Percentiles rank a stretch among this genome's conserved stretches.
Conservation (phyloP, 2,888 invertebrate species). For the Drosophila tripunctata region DNA sequence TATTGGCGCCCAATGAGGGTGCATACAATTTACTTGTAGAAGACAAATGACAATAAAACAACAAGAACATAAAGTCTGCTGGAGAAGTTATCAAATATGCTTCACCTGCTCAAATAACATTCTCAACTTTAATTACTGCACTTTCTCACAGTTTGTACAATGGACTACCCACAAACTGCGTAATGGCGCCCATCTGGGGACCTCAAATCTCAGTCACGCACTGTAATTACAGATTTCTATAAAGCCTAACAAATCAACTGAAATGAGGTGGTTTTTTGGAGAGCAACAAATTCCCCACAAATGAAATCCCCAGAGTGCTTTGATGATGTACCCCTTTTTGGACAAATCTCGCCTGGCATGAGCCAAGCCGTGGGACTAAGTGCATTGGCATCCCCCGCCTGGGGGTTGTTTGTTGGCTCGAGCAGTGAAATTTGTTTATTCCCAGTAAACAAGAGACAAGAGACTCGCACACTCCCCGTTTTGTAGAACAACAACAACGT, state of each 20-base stretch:
- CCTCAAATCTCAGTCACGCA: constrained; percentile 31
- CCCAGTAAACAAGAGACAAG: constrained; percentile 52
- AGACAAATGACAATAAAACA: too few relatives aligned
- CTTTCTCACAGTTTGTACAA: neutral
- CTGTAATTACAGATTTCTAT: constrained; percentile 45
- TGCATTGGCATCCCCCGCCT: constrained; percentile 55
- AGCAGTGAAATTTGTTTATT: constrained; percentile 67
- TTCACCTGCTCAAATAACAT: too few relatives aligned
- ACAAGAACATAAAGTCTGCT: too few relatives aligned
- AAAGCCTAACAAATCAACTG: constrained; percentile 39
- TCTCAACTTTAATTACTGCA: too few relatives aligned
- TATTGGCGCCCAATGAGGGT: too few relatives aligned
- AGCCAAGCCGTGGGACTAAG: constrained; percentile 40
- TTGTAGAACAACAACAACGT: neutral
- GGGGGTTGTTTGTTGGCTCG: constrained; percentile 56
- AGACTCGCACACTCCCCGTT: constrained; percentile 5
- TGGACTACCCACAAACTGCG: neutral
- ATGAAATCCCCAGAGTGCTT: constrained; percentile 43
- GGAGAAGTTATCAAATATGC: too few relatives aligned
- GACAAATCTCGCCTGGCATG: constrained; percentile 33
- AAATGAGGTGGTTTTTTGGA: constrained; percentile 16
- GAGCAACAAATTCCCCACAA: constrained; percentile 18
- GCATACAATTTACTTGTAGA: too few relatives aligned
- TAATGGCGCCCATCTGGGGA: constrained; percentile 3
- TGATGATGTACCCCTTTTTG: constrained; percentile 49